These are phyloP conservation scores for Ornithoptera priamus DNA, from an alignment of 2,888 invertebrate genomes.

Conservation along the genomic window DNA sequence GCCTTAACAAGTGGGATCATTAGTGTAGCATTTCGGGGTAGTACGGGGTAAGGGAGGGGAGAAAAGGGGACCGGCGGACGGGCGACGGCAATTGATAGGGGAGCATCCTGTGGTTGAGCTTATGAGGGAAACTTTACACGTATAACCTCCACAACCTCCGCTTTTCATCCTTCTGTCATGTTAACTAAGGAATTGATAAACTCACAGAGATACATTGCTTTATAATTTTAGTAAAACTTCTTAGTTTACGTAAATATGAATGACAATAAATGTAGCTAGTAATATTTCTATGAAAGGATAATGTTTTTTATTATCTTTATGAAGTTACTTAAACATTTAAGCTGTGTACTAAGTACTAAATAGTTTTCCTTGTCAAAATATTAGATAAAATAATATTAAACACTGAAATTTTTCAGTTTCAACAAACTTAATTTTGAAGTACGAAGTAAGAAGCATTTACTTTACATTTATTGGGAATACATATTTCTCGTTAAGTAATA, in stretches of 20 bases:
- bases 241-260: not conserved
- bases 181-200: slow-evolving; percentile 54
- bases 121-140: slow-evolving; percentile 74
- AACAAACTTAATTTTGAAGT: too few species aligned
- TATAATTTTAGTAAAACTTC: slow-evolving; percentile 12
- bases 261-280: not conserved
- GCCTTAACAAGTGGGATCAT: slow-evolving; percentile 79
- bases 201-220: slow-evolving; percentile 42
- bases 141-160: slow-evolving; percentile 58
- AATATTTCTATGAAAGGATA: too few species aligned
- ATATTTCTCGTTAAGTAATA: too few species aligned
- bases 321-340: too few species aligned
- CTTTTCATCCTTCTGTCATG: slow-evolving; percentile 40
- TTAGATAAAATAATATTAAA: too few species aligned
- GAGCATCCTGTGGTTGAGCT: slow-evolving; percentile 68
- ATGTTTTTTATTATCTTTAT: too few species aligned
- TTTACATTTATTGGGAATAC: too few species aligned
- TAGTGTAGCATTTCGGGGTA: slow-evolving; percentile 54
- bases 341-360: too few species aligned
- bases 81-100: slow-evolving; percentile 72
- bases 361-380: too few species aligned
- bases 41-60: slow-evolving; percentile 35
- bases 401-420: too few species aligned
- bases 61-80: slow-evolving; percentile 28
- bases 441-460: too few species aligned